These are phyloP conservation scores for Silvanus unidentatus DNA, from an alignment of 2,888 invertebrate genomes.

Conservation along the genomic window DNA sequence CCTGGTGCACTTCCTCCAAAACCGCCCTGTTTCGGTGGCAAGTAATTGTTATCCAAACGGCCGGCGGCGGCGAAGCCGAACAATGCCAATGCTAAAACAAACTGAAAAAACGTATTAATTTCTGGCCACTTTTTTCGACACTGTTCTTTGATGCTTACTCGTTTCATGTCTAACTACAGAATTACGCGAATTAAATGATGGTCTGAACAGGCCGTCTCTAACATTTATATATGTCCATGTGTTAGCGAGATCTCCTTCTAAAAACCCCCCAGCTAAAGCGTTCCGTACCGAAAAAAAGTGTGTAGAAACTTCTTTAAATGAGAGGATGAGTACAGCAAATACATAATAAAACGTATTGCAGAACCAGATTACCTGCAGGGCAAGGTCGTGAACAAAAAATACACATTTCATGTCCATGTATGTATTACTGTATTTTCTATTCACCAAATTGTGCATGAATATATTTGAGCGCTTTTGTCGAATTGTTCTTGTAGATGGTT, in stretches of 20 bases:
- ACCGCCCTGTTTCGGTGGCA: conserved; percentile 38
- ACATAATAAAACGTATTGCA: conserved; percentile 14
- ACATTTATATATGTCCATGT: too few species aligned
- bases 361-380: conserved; percentile 29
- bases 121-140: background rate
- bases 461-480: too few species aligned
- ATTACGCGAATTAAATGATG: too few species aligned
- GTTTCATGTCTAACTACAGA: too few species aligned
- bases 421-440: too few species aligned
- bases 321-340: conserved; percentile 1
- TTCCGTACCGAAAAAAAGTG: too few species aligned
- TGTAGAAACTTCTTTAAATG: background rate
- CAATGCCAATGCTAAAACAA: conserved; percentile 22
- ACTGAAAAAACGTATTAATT: conserved; percentile 17
- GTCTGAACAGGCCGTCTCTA: too few species aligned
- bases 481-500: too few species aligned
- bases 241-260: background rate
- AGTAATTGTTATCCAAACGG: conserved; percentile 23
- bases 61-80: conserved; percentile 24
- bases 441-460: too few species aligned
- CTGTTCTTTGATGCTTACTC: background rate
- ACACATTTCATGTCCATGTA: too few species aligned
- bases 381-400: conserved; percentile 25
- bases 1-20: background rate
- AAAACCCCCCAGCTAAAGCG: background rate